Percentiles rank a stretch among this genome's conserved stretches.
Evolutionary conservation across 2,888 invertebrate species (phyloP).

Genomic region (Lycaena phlaeas): DNA sequence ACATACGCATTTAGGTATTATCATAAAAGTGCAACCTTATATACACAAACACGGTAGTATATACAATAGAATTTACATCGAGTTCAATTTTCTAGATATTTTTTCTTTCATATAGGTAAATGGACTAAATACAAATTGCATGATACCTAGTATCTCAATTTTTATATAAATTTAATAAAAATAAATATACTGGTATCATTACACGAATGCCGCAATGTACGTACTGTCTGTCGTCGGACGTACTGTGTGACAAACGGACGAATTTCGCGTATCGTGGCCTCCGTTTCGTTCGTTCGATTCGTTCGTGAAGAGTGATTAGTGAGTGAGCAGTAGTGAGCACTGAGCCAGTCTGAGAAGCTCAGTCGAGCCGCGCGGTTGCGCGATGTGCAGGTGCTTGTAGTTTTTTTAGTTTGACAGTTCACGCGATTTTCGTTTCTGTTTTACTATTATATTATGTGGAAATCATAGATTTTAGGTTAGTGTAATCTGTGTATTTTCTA

Average conservation of each 20-base stretch:
- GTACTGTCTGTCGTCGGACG: slow-evolving; percentile 19
- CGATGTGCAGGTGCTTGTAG: slow-evolving; percentile 69
- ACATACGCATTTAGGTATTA: too few relatives aligned
- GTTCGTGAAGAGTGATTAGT: slow-evolving; percentile 6
- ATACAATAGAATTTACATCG: too few relatives aligned
- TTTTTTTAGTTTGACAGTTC: slow-evolving; percentile 72
- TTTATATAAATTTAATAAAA: too few relatives aligned
- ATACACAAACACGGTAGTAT: too few relatives aligned
- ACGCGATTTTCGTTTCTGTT: slow-evolving; percentile 67
- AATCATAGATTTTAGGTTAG: slow-evolving; percentile 69
- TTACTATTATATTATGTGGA: slow-evolving; percentile 31
- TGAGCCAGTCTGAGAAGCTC: slow-evolving; percentile 59
- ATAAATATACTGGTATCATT: too few relatives aligned
- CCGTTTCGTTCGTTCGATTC: slow-evolving; percentile 16
- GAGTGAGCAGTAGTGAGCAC: neutral
- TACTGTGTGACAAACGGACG: slow-evolving; percentile 32
- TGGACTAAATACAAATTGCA: too few relatives aligned
- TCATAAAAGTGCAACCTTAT: too few relatives aligned
- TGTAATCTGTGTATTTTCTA: slow-evolving; percentile 70
- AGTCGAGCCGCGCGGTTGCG: slow-evolving; percentile 66
- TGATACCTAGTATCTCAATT: too few relatives aligned
- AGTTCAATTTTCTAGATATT: too few relatives aligned
- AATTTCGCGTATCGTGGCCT: slow-evolving; percentile 18
- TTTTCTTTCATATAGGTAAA: too few relatives aligned
- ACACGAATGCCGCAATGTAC: slow-evolving; percentile 34